Conservation (phyloP, 2,888 invertebrate species). For the Thereva unica region DNA sequence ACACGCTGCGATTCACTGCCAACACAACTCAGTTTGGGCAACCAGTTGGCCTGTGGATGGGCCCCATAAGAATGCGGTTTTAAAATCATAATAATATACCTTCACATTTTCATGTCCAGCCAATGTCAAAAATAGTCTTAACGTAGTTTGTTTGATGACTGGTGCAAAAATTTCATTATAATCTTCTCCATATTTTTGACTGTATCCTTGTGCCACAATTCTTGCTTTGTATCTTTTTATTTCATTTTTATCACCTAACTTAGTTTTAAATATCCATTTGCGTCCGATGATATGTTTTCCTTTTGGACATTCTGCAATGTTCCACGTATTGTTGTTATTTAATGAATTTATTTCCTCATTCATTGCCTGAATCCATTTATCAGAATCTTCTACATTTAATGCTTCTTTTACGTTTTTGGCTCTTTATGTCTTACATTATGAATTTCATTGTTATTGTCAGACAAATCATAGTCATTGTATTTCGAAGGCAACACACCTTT, state of each 20-base stretch:
- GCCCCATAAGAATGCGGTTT: slow-evolving; percentile 38
- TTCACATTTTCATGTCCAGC: slow-evolving; percentile 44
- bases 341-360: not conserved
- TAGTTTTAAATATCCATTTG: not conserved
- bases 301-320: not conserved
- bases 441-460: too few relatives aligned
- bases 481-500: too few relatives aligned
- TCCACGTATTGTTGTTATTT: not conserved
- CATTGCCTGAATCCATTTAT: not conserved
- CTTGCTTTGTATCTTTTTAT: not conserved
- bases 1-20: too few relatives aligned
- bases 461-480: too few relatives aligned
- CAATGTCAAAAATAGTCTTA: slow-evolving; percentile 24
- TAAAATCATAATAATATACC: slow-evolving; percentile 31
- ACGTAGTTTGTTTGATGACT: not conserved
- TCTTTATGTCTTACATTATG: too few relatives aligned
- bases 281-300: not conserved
- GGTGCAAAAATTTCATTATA: not conserved
- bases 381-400: too few relatives aligned
- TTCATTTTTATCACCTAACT: not conserved
- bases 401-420: too few relatives aligned
- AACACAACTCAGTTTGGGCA: too few relatives aligned
- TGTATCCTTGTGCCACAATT: not conserved
- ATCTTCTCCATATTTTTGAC: not conserved
- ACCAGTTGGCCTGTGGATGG: too few relatives aligned